These are phyloP conservation scores for Zenarchopterus dispar DNA, from an alignment of 2,797 vertebrate genomes.

Conservation along the genomic window DNA sequence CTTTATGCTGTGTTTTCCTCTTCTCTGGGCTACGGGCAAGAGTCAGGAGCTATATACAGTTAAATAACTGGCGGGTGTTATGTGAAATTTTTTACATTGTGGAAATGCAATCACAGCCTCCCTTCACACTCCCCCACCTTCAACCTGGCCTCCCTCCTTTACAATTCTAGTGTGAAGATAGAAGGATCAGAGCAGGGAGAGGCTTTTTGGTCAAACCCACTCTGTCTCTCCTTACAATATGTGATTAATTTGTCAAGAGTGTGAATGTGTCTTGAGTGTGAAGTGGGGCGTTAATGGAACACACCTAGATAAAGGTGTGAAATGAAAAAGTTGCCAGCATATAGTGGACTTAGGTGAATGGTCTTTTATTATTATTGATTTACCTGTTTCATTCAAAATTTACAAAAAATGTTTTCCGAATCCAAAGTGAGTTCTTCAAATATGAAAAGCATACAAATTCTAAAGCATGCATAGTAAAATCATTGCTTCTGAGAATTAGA, in stretches of 20 bases:
- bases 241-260: constrained; percentile 72
- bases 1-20: constrained; percentile 63
- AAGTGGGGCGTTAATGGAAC: constrained; percentile 27
- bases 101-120: constrained; percentile 56
- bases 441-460: no score
- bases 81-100: constrained; percentile 62
- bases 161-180: constrained; percentile 51
- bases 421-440: no score
- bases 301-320: constrained; percentile 31
- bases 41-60: constrained; percentile 58
- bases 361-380: constrained; percentile 19
- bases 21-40: constrained; percentile 59
- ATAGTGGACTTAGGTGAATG: constrained; percentile 30
- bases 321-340: constrained; percentile 26
- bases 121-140: constrained; percentile 33
- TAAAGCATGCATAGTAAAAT: no score
- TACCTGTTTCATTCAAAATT: not conserved
- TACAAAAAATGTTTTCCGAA: not conserved
- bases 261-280: constrained; percentile 30
- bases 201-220: constrained; percentile 61
- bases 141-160: constrained; percentile 10
- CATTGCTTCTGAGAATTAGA: no score
- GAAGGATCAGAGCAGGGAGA: constrained; percentile 57
- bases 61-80: constrained; percentile 48
- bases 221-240: constrained; percentile 65